These are phyloP conservation scores for Netelia inedita DNA, from an alignment of 2,888 invertebrate genomes.

Conservation along the genomic window DNA sequence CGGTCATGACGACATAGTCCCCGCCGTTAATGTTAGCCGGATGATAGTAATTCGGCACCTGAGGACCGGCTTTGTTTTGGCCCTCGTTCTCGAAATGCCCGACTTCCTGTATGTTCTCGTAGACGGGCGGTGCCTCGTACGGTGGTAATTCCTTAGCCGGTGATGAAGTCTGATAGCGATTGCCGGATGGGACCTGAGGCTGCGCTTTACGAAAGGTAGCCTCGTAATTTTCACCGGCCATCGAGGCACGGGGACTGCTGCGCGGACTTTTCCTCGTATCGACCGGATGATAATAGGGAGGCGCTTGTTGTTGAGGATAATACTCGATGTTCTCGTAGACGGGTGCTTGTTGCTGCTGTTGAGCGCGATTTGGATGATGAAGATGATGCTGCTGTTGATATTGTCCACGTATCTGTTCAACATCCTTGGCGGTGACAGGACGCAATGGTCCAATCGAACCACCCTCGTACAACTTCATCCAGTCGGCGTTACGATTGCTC, in stretches of 20 bases:
- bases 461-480: no score
- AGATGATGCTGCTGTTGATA: slow-evolving; percentile 80
- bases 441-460: no score
- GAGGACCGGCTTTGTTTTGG: slow-evolving; percentile 85
- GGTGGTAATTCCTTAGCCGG: slow-evolving; percentile 87
- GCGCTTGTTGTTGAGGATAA: slow-evolving; percentile 88
- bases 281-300: slow-evolving; percentile 88
- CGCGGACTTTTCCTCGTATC: slow-evolving; percentile 85
- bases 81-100: slow-evolving; percentile 78
- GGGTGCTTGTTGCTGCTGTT: slow-evolving; percentile 84
- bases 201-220: slow-evolving; percentile 91
- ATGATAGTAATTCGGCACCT: slow-evolving; percentile 84
- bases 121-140: slow-evolving; percentile 87
- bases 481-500: background rate
- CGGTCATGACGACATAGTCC: slow-evolving; percentile 94
- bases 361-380: slow-evolving; percentile 79
- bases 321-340: slow-evolving; percentile 95
- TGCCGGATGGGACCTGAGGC: slow-evolving; percentile 91
- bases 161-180: slow-evolving; percentile 86
- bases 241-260: slow-evolving; percentile 82
- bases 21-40: slow-evolving; percentile 90
- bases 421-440: no score
- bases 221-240: slow-evolving; percentile 83
- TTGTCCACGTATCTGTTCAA: slow-evolving; percentile 71
- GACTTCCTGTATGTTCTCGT: slow-evolving; percentile 88